Base-by-base conservation (phyloP, 2,888 invertebrate genomes). In the Mechanitis mazaeus region DNA sequence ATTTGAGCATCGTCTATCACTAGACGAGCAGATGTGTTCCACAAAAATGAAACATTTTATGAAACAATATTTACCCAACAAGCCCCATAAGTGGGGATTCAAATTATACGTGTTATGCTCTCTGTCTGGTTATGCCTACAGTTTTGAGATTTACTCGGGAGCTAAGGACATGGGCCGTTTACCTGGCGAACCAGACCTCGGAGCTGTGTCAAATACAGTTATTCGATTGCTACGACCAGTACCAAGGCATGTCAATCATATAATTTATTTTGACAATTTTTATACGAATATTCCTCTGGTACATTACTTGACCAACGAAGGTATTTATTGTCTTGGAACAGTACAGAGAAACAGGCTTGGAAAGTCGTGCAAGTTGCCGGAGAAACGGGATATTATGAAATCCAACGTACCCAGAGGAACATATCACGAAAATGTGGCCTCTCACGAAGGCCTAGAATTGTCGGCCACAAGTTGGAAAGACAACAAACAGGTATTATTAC, bases 21-120 rank as follows among this genome's bases (percentile, higher is more conserved):
- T 71, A 63, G 71, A 72, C 63, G 71, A 73, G 58, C 71, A 73
- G 57, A 72, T 71, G 71, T 73, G 76, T 70, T 68, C 77, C 4
- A 78, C 76, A 42, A 80, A 79, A 71, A 64, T 72, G 4, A 64
- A 67, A 57, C 71, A 72, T 59, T 72, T 70, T 20, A 58, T 72
- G 54, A 69, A 74, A 54, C 71, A 72, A 59, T 71, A 70, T 60
- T 60, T 73, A 58, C 73, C 70, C 66, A 65, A 65, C 54, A 58
- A 67, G 53, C 67, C 63, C 45, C 60, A 63, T n/a, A n/a, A n/a
- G n/a, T n/a, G n/a, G n/a, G n/a, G n/a, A n/a, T n/a, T n/a, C n/a
- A n/a, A n/a, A n/a, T 50, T 68, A 20, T 68, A 47, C 62, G 63
- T 68, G n/a, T 42, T 68, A 28, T 66, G 68, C 55, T 58, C 28